Evolutionary conservation across 2,113 vertebrate genomes (phyloP).

Genomic region (Balaeniceps rex): DNA sequence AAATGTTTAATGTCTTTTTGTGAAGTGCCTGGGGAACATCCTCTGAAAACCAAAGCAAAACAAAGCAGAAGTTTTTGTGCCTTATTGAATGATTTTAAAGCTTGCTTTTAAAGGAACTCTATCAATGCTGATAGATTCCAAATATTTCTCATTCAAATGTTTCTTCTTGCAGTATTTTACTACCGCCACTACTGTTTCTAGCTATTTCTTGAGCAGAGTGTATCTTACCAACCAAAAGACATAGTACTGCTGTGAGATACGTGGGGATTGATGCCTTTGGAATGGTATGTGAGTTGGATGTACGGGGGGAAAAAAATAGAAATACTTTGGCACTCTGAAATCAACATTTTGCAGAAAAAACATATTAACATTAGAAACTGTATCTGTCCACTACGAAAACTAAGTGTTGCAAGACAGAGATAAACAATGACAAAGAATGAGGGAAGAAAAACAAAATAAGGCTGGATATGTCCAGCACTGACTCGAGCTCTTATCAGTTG

Average conservation of each 20-base stretch:
- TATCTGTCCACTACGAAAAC: not conserved
- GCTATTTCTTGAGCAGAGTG: not conserved
- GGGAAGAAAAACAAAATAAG: not conserved
- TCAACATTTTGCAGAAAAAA: not conserved
- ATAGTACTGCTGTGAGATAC: not conserved
- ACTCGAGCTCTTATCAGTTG: not conserved
- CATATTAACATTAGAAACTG: not conserved
- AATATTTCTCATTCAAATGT: not conserved
- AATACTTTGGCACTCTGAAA: not conserved
- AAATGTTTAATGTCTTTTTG: not conserved
- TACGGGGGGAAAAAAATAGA: not conserved
- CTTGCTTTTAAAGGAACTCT: not conserved
- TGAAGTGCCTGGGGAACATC: not conserved
- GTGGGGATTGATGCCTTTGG: not conserved
- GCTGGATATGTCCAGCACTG: not conserved
- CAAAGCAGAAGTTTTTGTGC: not conserved
- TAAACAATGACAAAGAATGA: not conserved
- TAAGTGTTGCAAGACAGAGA: constrained; percentile 1
- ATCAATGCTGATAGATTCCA: not conserved
- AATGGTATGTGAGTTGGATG: not conserved
- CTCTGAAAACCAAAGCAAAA: not conserved
- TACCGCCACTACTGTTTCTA: not conserved
- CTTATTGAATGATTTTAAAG: not conserved
- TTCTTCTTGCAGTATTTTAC: not conserved
- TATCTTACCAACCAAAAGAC: not conserved